Conservation (phyloP, 2,888 invertebrate genomes). For the Scotopteryx bipunctaria region DNA sequence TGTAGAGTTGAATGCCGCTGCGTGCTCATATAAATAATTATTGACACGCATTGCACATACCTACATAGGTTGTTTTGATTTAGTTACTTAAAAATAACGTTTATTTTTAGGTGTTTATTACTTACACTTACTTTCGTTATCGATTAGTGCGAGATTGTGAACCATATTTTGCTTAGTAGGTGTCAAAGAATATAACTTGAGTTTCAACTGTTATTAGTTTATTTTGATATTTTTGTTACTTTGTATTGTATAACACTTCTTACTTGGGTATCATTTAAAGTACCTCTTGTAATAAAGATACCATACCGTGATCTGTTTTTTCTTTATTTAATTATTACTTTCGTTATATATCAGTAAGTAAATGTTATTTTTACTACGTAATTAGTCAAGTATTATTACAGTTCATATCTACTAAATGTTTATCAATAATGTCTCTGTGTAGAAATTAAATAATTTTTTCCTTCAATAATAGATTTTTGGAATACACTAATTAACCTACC, state of each 20-base stretch:
- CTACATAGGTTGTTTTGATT: slow-evolving; percentile 7
- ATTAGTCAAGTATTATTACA: slow-evolving; percentile 10
- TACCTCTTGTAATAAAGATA: slow-evolving; percentile 73
- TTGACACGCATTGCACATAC: neutral
- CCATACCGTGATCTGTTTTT: slow-evolving; percentile 62
- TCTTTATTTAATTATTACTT: slow-evolving; percentile 22
- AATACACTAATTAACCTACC: neutral
- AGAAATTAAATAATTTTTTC: slow-evolving; percentile 14
- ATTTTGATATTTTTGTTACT: slow-evolving; percentile 64
- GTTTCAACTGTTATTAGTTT: slow-evolving; percentile 29
- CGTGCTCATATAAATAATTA: neutral
- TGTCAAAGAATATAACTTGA: slow-evolving; percentile 9
- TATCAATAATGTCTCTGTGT: slow-evolving; percentile 8
- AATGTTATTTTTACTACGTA: slow-evolving; percentile 10
- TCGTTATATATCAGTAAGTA: slow-evolving; percentile 1
- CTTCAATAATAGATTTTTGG: slow-evolving; percentile 5
- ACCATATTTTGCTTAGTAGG: slow-evolving; percentile 1
- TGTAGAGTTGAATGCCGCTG: slow-evolving; percentile 6
- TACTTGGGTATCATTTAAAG: slow-evolving; percentile 58
- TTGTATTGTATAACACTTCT: slow-evolving; percentile 59
- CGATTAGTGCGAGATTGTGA: neutral
- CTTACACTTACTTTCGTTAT: neutral
- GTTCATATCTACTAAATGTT: slow-evolving; percentile 11
- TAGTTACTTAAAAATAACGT: neutral
- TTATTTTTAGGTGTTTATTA: slow-evolving; percentile 16